phyloP scores from a whole-genome alignment of 2,888 invertebrate species.

The Siphlonurus alternatus region DNA sequence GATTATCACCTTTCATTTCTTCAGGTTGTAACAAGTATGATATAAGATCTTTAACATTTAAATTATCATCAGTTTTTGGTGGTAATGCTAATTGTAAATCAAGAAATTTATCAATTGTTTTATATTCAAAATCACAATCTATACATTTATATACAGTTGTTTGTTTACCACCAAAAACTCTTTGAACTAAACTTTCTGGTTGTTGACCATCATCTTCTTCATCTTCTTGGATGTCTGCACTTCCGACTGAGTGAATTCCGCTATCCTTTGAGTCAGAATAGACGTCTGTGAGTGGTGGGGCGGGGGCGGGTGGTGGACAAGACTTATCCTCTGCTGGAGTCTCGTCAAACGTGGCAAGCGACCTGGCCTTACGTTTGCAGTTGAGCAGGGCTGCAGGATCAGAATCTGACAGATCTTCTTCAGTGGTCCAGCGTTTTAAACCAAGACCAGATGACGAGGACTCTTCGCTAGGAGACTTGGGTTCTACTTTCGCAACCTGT shows the following conservation, averaged over 20 bases:
- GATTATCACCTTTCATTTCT: not conserved
- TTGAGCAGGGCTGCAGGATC: conserved; percentile 19
- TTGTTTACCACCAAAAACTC: not conserved
- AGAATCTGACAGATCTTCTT: conserved; percentile 24
- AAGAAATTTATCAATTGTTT: not conserved
- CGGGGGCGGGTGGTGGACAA: conserved; percentile 6
- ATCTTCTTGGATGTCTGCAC: conserved; percentile 18
- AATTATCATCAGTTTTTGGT: conserved; percentile 15
- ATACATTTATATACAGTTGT: not conserved
- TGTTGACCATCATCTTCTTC: not conserved
- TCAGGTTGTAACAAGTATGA: conserved; percentile 17
- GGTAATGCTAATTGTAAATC: not conserved
- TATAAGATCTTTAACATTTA: conserved; percentile 52
- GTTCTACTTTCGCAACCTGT: not conserved
- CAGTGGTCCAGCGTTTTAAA: conserved; percentile 25
- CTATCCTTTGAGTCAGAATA: conserved; percentile 27
- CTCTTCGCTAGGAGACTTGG: not conserved
- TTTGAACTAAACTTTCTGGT: not conserved
- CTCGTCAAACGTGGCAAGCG: conserved; percentile 17
- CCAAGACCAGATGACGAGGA: not conserved
- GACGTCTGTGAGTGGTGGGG: conserved; percentile 23
- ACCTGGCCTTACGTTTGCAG: conserved; percentile 21
- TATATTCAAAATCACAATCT: not conserved
- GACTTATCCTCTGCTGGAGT: not conserved
- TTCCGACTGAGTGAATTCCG: conserved; percentile 27